Base-by-base conservation (phyloP, 1,140 invertebrate genomes). In the Panagrolaimus sp. region DNA sequence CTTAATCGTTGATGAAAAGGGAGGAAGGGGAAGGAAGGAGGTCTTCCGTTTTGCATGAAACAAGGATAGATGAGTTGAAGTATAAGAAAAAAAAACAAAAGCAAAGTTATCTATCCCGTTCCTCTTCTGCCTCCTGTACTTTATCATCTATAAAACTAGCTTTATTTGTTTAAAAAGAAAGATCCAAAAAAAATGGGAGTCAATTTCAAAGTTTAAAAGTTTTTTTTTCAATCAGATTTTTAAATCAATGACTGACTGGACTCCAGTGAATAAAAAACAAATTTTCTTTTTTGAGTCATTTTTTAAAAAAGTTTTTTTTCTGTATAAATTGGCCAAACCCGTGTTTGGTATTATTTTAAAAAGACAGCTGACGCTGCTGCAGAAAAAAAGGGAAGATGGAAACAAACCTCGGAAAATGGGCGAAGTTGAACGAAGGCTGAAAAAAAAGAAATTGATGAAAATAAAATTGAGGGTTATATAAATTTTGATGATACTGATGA, bases 361-460 rank as follows among this genome's bases (percentile, higher is more conserved):
- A 57, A 11, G 27, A 57, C 51, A 20, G 20, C 51, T 27, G 9
- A 25, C 20, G 20, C 0, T 16, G 20, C 20, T 57, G 51, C 51
- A 20, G 9, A 11, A 11, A 57, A 27, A 4, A 8, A n/a, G 20
- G 51, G 20, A 20, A 11, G n/a, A n/a, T n/a, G 8, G 51, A 1
- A 57, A 57, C 51, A 25, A 20, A 57, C 51, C 51, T 57, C 51
- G 51, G n/a, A 57, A 57, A 27, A 57, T 27, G 51, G 51, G 51
- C 51, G 51, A 57, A n/a, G n/a, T 27, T 20, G 51, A 27, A 25
- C 51, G 51, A 57, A 57, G 51, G 11, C 51, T 57, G 51, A 57
- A 57, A 57, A 57, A 20, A 25, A 11, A 57, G n/a, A n/a, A n/a
- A n/a, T n/a, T 27, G 51, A 20, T 14, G 51, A 20, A 20, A 57